Evolutionary conservation across 1,140 invertebrate species (phyloP).

Genomic region (Caenorhabditis remanei): DNA sequence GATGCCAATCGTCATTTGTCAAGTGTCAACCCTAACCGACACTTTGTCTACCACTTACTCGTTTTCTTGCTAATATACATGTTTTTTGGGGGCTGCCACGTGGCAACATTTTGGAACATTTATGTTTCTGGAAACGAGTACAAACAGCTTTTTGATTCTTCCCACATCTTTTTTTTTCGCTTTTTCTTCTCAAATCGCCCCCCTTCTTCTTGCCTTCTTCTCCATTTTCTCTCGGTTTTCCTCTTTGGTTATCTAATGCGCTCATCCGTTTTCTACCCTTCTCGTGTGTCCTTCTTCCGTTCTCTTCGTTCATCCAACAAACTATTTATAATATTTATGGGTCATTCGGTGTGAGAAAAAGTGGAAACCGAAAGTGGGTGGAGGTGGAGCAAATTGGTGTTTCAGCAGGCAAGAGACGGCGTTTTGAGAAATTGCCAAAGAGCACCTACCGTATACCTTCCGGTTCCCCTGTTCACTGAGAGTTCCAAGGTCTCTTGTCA

Average conservation of each 20-base stretch:
- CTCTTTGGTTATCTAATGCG: slow-evolving; percentile 52
- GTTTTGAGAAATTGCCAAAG: no score
- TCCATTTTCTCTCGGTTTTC: slow-evolving; percentile 34
- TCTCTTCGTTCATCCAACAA: slow-evolving; percentile 43
- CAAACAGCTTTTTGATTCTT: background rate
- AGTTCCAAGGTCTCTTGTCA: background rate
- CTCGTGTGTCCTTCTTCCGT: slow-evolving; percentile 53
- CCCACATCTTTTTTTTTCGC: background rate
- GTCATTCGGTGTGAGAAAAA: slow-evolving; percentile 49
- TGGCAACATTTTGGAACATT: background rate
- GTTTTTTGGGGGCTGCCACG: background rate
- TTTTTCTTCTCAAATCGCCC: slow-evolving; percentile 41
- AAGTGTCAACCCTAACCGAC: slow-evolving; percentile 47
- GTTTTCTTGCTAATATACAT: background rate
- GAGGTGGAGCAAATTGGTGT: background rate
- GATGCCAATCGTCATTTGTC: slow-evolving; percentile 57
- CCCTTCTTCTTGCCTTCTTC: background rate
- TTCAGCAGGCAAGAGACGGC: no score
- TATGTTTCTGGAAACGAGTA: background rate
- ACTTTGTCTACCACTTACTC: slow-evolving; percentile 32
- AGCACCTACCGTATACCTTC: no score
- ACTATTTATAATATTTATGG: slow-evolving; percentile 51
- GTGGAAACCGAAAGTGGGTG: background rate
- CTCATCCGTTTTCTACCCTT: slow-evolving; percentile 49
- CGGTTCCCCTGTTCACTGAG: no score